Conservation (phyloP, 2,113 vertebrate genomes). For the Silurus glanis region DNA sequence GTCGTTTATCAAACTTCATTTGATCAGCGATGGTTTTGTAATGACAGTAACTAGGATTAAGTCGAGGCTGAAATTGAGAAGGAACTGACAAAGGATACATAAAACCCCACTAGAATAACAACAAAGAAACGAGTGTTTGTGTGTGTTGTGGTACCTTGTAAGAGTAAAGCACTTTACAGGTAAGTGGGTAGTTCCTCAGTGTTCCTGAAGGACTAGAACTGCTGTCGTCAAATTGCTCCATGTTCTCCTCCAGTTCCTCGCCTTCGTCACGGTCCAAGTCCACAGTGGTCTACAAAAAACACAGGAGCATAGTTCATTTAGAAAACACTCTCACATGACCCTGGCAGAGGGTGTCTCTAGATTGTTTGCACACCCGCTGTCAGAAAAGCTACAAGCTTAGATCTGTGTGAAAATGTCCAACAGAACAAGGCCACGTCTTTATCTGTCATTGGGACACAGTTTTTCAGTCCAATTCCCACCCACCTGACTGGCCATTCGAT, state of each 20-base stretch:
- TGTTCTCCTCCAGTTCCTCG: constrained; percentile 94
- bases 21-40: neutral
- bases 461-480: neutral
- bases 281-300: constrained; percentile 77
- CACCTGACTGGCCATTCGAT: constrained; percentile 5
- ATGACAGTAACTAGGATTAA: neutral
- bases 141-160: constrained; percentile 82
- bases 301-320: neutral
- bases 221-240: constrained; percentile 97
- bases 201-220: constrained; percentile 96
- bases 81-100: neutral
- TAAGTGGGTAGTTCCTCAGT: constrained; percentile 94
- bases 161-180: constrained; percentile 97
- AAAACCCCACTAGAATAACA: neutral
- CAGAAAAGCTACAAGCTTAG: neutral
- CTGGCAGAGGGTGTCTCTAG: neutral
- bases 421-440: constrained; percentile 10
- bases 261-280: constrained; percentile 90
- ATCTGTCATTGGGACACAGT: neutral
- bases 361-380: neutral
- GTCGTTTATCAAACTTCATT: neutral
- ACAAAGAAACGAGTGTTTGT: neutral
- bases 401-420: neutral
- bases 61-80: neutral
- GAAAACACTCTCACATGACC: neutral